Evolutionary conservation across 2,797 vertebrate species (phyloP).

Genomic region (Sylvilagus floridanus): DNA sequence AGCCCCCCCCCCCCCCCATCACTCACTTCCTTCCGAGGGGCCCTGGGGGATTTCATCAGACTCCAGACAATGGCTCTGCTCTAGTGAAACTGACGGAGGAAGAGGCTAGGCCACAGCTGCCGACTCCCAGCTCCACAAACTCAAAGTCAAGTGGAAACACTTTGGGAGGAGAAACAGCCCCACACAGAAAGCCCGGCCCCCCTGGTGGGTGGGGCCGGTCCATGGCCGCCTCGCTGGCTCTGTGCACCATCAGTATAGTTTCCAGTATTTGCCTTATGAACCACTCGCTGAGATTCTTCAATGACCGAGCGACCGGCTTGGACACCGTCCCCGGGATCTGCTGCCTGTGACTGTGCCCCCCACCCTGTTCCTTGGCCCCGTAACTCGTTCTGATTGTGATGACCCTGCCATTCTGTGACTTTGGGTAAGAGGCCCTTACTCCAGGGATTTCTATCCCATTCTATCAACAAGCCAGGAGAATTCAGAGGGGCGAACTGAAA

Average conservation of each 20-base stretch:
- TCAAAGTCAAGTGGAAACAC: not conserved
- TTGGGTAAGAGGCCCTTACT: constrained; percentile 84
- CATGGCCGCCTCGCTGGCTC: not conserved
- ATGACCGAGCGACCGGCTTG: not conserved
- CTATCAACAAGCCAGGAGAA: constrained; percentile 83
- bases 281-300: not conserved
- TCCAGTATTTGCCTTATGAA: not conserved
- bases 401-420: constrained; percentile 79
- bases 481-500: constrained; percentile 75
- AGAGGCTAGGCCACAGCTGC: not conserved
- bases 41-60: too few relatives aligned
- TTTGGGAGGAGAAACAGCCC: not conserved
- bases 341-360: not conserved
- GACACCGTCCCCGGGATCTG: not conserved
- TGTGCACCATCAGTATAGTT: not conserved
- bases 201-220: not conserved
- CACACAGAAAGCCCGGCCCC: not conserved
- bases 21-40: too few relatives aligned
- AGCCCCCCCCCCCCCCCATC: too few relatives aligned
- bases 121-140: not conserved
- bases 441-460: constrained; percentile 83
- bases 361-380: not conserved
- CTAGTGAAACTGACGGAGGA: not conserved
- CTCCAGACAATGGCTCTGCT: too few relatives aligned
- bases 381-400: constrained; percentile 85